These are phyloP conservation scores for Callyntrura guangdongensis DNA, from an alignment of 2,888 invertebrate species.

Conservation along the genomic window DNA sequence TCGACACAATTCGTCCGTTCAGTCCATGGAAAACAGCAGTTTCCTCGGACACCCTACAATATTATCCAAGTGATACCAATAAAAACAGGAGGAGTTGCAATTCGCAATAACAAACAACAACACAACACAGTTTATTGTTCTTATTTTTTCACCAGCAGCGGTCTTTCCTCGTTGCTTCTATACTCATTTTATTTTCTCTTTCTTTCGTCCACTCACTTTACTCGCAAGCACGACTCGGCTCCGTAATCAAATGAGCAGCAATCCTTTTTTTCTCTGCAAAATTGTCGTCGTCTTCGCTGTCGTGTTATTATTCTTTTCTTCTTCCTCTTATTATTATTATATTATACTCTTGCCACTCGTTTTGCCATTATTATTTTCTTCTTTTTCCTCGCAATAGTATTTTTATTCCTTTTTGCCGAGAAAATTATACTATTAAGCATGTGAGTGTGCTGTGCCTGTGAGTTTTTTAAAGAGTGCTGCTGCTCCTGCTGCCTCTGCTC, in stretches of 20 bases:
- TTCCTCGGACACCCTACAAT: neutral
- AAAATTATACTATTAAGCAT: conserved; percentile 22
- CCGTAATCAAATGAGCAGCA: conserved; percentile 6
- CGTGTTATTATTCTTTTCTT: neutral
- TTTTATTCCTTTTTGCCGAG: neutral
- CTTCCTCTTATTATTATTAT: neutral
- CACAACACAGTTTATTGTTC: neutral
- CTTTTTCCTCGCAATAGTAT: neutral
- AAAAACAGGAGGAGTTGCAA: neutral
- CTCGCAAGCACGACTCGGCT: neutral
- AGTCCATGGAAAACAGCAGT: neutral
- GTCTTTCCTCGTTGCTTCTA: too few relatives aligned
- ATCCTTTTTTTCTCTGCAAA: neutral
- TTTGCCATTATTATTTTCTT: neutral
- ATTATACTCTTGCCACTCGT: neutral
- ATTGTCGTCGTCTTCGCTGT: too few relatives aligned
- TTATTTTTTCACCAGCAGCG: neutral
- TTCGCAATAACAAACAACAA: neutral
- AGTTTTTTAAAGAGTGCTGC: conserved; percentile 8
- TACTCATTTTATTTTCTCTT: neutral
- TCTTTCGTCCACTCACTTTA: neutral
- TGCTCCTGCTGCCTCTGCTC: neutral
- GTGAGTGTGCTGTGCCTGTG: conserved; percentile 7
- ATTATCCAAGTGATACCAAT: neutral
- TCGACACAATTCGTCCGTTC: neutral